phyloP scores from a whole-genome alignment of 1,140 invertebrate species.

The Diorhabda sublineata region DNA sequence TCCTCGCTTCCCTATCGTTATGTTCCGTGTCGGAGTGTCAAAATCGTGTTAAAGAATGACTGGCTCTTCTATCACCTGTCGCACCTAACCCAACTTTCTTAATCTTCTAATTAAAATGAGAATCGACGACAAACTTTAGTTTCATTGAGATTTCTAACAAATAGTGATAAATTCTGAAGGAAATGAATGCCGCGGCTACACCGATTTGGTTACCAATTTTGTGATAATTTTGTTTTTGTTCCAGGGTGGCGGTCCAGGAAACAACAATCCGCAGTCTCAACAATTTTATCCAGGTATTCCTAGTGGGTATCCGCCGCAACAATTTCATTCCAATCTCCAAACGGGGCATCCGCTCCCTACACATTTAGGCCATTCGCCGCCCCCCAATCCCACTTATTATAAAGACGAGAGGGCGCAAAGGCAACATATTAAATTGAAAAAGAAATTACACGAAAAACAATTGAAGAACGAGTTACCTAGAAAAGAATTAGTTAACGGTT shows the following conservation, averaged over 20 bases:
- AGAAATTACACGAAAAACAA: conserved; percentile 45
- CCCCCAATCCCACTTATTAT: conserved; percentile 53
- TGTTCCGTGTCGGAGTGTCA: no score
- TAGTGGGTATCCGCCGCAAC: conserved; percentile 55
- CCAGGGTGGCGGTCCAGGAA: conserved; percentile 53
- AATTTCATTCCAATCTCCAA: conserved; percentile 54
- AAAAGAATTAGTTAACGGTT: conserved; percentile 54
- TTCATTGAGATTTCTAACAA: no score
- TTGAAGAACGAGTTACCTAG: conserved; percentile 34
- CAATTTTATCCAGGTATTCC: conserved; percentile 54
- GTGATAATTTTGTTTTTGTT: conserved; percentile 33
- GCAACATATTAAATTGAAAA: conserved; percentile 69
- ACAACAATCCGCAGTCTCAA: conserved; percentile 61
- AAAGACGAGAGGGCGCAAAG: conserved; percentile 74
- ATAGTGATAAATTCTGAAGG: no score
- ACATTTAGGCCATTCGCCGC: conserved; percentile 50
- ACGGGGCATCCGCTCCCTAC: conserved; percentile 47
- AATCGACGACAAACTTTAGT: no score
- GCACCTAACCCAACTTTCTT: no score
- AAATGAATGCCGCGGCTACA: no score
- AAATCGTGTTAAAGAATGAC: no score
- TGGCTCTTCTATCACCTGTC: no score
- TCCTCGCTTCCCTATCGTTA: no score
- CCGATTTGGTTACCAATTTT: background rate
- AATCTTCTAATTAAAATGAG: no score